phyloP scores from a whole-genome alignment of 2,113 vertebrate species.

The Herpailurus yagouaroundi region DNA sequence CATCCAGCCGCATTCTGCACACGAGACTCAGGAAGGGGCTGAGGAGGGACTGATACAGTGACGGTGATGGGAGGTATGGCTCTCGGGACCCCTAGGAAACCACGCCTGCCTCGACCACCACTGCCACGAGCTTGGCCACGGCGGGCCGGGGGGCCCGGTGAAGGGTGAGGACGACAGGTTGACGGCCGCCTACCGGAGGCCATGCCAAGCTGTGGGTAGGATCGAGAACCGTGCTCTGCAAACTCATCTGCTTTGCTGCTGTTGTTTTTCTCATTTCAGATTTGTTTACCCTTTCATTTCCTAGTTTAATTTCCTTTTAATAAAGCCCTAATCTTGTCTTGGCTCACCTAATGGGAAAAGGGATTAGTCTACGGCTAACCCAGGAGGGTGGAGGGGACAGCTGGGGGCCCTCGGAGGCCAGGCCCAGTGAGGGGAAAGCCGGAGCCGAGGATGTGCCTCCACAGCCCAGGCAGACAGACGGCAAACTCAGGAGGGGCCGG shows the following conservation, averaged over 20 bases:
- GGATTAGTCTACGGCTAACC: background rate
- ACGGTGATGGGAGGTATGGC: rapidly evolving
- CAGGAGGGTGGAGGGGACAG: too few species aligned
- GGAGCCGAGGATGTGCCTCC: background rate
- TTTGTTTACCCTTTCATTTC: conserved; percentile 74
- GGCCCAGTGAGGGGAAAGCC: background rate
- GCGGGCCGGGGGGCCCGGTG: rapidly evolving
- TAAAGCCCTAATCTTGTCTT: conserved; percentile 72
- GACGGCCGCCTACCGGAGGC: rapidly evolving
- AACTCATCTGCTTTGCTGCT: background rate
- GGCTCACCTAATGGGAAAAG: conserved; percentile 58
- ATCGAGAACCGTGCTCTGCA: background rate
- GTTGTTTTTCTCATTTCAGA: background rate
- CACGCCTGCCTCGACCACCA: background rate
- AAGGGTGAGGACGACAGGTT: rapidly evolving
- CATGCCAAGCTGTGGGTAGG: rapidly evolving
- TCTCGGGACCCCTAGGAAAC: background rate
- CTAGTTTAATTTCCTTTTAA: conserved; percentile 77
- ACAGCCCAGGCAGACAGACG: background rate
- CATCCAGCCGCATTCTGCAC: background rate
- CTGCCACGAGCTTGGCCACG: rapidly evolving
- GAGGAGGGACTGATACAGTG: rapidly evolving
- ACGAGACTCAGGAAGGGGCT: rapidly evolving
- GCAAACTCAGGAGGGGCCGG: background rate
- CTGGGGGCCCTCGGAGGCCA: background rate